Percentiles rank a stretch among this genome's conserved stretches.
phyloP scores from a whole-genome alignment of 2,888 invertebrate genomes.

The Zele albiditarsus region DNA sequence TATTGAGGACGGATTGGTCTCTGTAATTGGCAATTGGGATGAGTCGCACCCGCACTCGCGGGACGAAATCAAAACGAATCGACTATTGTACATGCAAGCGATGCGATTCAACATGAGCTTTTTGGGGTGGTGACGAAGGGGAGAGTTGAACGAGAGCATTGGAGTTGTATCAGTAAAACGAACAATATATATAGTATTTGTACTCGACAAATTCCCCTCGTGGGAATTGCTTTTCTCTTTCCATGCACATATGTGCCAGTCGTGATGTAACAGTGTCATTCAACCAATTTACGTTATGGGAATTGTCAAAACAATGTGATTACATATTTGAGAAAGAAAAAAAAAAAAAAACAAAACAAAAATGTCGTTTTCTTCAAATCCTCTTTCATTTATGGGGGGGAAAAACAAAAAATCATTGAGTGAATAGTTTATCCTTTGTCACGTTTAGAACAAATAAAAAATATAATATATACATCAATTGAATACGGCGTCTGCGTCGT shows the following conservation, averaged over 20 bases:
- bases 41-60: slow-evolving; percentile 5
- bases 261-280: not conserved
- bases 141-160: not conserved
- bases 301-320: slow-evolving; percentile 13
- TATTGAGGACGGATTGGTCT: slow-evolving; percentile 25
- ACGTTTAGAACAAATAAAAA: not conserved
- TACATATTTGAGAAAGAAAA: slow-evolving; percentile 1
- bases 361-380: too few relatives aligned
- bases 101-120: slow-evolving; percentile 31
- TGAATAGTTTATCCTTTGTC: too few relatives aligned
- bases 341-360: not conserved
- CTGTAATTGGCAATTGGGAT: slow-evolving; percentile 28
- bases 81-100: slow-evolving; percentile 29
- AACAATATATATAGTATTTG: not conserved
- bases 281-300: not conserved
- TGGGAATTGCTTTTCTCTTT: slow-evolving; percentile 20
- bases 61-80: slow-evolving; percentile 33
- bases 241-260: not conserved
- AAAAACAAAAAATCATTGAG: too few relatives aligned
- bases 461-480: slow-evolving; percentile 2
- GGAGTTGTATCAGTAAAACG: slow-evolving; percentile 18
- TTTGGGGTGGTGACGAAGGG: slow-evolving; percentile 7
- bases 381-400: too few relatives aligned
- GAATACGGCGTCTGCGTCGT: not conserved
- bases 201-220: slow-evolving; percentile 4